These are phyloP conservation scores for Agrotis clavis DNA, from an alignment of 2,888 invertebrate genomes.

Conservation along the genomic window DNA sequence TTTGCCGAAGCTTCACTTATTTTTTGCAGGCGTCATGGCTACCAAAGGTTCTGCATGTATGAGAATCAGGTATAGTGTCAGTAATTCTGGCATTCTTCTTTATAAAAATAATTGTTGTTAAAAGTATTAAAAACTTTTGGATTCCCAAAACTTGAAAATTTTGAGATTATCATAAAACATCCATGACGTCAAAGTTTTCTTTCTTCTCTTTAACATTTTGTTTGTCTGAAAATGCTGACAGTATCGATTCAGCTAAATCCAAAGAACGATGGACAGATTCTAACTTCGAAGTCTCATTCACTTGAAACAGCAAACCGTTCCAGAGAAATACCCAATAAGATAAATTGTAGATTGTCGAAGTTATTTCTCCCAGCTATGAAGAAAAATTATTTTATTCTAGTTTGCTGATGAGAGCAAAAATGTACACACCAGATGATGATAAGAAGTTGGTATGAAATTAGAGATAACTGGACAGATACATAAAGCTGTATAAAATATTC, in stretches of 20 bases:
- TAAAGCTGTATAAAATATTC: too few relatives aligned
- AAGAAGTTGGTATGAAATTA: constrained; percentile 2
- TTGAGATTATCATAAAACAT: too few relatives aligned
- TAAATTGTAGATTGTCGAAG: constrained; percentile 20
- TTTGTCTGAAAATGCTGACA: constrained; percentile 19
- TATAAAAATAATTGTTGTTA: not conserved
- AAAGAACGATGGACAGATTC: constrained; percentile 10
- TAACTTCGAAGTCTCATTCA: constrained; percentile 12
- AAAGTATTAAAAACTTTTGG: too few relatives aligned
- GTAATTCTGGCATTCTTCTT: too few relatives aligned
- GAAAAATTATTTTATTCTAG: constrained; percentile 3
- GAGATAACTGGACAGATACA: not conserved
- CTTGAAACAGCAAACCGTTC: constrained; percentile 14
- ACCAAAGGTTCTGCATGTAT: too few relatives aligned
- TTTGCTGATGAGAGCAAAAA: constrained; percentile 24
- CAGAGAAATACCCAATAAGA: constrained; percentile 21
- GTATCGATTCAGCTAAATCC: constrained; percentile 18
- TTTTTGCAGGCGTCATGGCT: too few relatives aligned
- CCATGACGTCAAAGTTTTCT: too few relatives aligned
- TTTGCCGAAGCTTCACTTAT: too few relatives aligned
- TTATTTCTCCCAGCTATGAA: constrained; percentile 10
- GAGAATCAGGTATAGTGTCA: too few relatives aligned
- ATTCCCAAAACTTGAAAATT: too few relatives aligned
- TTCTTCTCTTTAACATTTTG: not conserved
- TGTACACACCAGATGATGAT: not conserved